A percentile compares a stretch with the other conserved stretches of the same genome.
Conservation (phyloP, 2,113 vertebrate species). For the Podocnemis expansa region DNA sequence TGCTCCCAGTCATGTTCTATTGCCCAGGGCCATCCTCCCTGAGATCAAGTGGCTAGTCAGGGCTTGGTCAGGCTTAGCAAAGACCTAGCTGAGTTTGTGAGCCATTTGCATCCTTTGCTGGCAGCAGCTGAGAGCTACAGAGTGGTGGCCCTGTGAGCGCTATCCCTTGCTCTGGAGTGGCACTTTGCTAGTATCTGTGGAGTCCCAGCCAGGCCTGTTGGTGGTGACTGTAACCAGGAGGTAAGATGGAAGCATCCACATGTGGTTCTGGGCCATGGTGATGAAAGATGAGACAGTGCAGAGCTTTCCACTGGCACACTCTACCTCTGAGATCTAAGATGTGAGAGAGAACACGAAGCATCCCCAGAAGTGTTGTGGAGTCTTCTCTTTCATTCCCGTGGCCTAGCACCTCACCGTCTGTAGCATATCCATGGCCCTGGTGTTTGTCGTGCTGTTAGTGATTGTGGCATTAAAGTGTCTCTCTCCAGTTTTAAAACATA, state of each 20-base stretch:
- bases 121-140: neutral
- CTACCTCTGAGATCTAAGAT: neutral
- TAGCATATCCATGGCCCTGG: neutral
- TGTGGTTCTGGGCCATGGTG: too few species aligned
- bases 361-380: slow-evolving; percentile 10
- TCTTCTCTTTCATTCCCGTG: slow-evolving; percentile 3
- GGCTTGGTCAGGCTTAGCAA: rapidly evolving
- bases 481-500: neutral
- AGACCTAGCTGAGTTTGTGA: neutral
- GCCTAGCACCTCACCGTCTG: slow-evolving; percentile 37
- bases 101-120: neutral
- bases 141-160: neutral
- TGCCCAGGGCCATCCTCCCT: neutral
- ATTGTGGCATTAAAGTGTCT: slow-evolving; percentile 33
- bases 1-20: neutral
- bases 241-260: too few species aligned
- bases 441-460: slow-evolving; percentile 41
- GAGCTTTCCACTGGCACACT: neutral
- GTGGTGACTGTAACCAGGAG: neutral
- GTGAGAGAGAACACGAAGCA: neutral
- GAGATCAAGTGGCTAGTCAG: neutral
- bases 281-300: too few species aligned
- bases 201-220: neutral
- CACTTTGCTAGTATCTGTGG: neutral
- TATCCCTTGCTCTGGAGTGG: neutral